Base-by-base conservation (phyloP, 2,113 vertebrate species). In the Falco punctatus region DNA sequence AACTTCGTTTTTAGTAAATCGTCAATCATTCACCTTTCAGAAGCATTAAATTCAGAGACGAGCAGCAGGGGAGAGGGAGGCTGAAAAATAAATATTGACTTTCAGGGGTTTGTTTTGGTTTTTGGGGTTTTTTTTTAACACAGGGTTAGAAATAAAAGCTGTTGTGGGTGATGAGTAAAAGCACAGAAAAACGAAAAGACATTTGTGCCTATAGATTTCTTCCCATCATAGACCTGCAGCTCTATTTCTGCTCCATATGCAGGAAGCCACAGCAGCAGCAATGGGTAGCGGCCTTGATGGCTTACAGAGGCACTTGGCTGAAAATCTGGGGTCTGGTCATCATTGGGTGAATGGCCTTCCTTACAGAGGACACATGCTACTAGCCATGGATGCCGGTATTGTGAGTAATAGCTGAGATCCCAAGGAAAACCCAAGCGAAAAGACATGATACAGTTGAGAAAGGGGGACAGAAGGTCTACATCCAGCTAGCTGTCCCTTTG, bases 1-100 rank as follows among this genome's bases (percentile, higher is more conserved):
- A 96, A 97, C 94, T 94, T 91, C 57, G 49, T 84, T 86, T 90
- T 94, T 71, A 91, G 84, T 96, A 90, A 91, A 94, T 96, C 88
- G 86, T 97, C 93, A 88, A 93, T 96, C 92, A 96, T 95, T 97
- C 81, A 84, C 93, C 92, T 97, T 93, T 96, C 86, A 93, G 95
- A 97, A 88, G 96, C 85, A 87, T 93, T 92, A 88, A 91, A 88
- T 94, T 96, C 96, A 88, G 85, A 92, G 90, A 84, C 0, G 42
- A 95, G 90, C 77, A 91, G 91, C 71, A 86, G 74, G 91, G 70
- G 88, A 94, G 90, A 92, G 52, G 78, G 81, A 95, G 79, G 57
- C 42, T 91, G 88, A 95, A 95, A 91, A 92, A 94, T 94, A 97
- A 94, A 88, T 94, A 96, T 65, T 94, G 97, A 97, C 90, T 70